A percentile compares a stretch with the other conserved stretches of the same genome.
Evolutionary conservation across 2,888 invertebrate species (phyloP).

Genomic region (Tolmerus cingulatus): DNA sequence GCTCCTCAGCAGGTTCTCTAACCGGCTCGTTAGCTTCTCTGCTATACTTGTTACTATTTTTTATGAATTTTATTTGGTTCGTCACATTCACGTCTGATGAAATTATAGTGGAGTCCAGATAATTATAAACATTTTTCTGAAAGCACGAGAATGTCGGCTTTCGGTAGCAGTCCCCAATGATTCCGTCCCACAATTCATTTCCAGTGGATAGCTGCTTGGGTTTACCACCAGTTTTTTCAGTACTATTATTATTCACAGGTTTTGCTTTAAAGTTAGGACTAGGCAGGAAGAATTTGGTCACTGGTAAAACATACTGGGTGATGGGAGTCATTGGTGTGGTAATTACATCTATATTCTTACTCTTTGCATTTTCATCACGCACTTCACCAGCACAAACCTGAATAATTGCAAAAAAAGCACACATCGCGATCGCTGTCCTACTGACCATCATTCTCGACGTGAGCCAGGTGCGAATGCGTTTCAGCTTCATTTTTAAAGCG

Average conservation of each 20-base stretch:
- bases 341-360: not conserved
- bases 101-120: conserved; percentile 73
- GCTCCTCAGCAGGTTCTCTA: conserved; percentile 53
- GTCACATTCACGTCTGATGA: conserved; percentile 73
- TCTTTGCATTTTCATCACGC: conserved; percentile 2
- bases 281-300: not conserved
- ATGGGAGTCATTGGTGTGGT: conserved; percentile 23
- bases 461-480: conserved; percentile 20
- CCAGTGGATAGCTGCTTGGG: conserved; percentile 61
- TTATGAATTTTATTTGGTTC: conserved; percentile 71
- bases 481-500: conserved; percentile 6
- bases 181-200: conserved; percentile 76
- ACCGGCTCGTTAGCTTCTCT: conserved; percentile 64
- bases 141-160: conserved; percentile 76
- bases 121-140: conserved; percentile 78
- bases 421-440: conserved; percentile 31
- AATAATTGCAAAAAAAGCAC: conserved; percentile 8
- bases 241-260: not conserved
- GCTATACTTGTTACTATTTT: conserved; percentile 69
- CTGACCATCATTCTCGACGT: conserved; percentile 31
- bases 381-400: conserved; percentile 36
- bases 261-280: not conserved
- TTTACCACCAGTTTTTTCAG: not conserved
- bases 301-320: not conserved
- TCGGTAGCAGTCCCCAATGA: conserved; percentile 74